Conservation (phyloP, 1,140 invertebrate genomes). For the Mycetomoellerius zeteki region DNA sequence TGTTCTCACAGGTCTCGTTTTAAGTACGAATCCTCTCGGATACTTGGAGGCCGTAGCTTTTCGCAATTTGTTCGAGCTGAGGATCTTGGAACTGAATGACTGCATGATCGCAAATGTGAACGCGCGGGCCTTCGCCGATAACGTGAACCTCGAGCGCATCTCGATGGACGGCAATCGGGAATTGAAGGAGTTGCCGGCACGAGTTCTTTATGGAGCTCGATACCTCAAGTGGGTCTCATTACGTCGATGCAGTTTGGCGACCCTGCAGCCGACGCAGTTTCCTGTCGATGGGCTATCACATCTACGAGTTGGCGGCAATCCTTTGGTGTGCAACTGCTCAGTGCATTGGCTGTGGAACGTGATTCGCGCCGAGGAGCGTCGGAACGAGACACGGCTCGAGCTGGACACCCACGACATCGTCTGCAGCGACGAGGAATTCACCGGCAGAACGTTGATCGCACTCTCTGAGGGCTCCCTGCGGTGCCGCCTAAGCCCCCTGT, state of each 20-base stretch:
- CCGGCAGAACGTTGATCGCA: slow-evolving; percentile 79
- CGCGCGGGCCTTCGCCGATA: slow-evolving; percentile 93
- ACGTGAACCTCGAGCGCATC: slow-evolving; percentile 93
- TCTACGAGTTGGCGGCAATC: slow-evolving; percentile 93
- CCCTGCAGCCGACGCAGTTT: slow-evolving; percentile 92
- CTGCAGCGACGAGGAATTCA: slow-evolving; percentile 84
- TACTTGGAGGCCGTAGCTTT: slow-evolving; percentile 92
- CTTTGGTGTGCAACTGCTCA: slow-evolving; percentile 95
- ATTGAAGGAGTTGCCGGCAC: slow-evolving; percentile 90
- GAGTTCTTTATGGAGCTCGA: slow-evolving; percentile 92
- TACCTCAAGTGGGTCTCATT: slow-evolving; percentile 91
- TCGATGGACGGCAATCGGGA: slow-evolving; percentile 92
- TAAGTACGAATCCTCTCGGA: slow-evolving; percentile 92
- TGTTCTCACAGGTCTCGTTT: slow-evolving; percentile 90
- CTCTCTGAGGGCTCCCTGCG: slow-evolving; percentile 82
- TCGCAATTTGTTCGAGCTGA: slow-evolving; percentile 92
- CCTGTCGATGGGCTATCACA: slow-evolving; percentile 91
- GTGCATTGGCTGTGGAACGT: slow-evolving; percentile 94
- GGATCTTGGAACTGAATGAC: slow-evolving; percentile 91
- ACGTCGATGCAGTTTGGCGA: slow-evolving; percentile 90
- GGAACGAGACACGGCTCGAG: slow-evolving; percentile 81
- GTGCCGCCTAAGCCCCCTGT: slow-evolving; percentile 82
- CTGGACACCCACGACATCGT: slow-evolving; percentile 83
- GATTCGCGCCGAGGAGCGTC: slow-evolving; percentile 84
- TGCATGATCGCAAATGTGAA: slow-evolving; percentile 90